These are phyloP conservation scores for Maniola hyperantus DNA, from an alignment of 2,888 invertebrate genomes.

Conservation along the genomic window DNA sequence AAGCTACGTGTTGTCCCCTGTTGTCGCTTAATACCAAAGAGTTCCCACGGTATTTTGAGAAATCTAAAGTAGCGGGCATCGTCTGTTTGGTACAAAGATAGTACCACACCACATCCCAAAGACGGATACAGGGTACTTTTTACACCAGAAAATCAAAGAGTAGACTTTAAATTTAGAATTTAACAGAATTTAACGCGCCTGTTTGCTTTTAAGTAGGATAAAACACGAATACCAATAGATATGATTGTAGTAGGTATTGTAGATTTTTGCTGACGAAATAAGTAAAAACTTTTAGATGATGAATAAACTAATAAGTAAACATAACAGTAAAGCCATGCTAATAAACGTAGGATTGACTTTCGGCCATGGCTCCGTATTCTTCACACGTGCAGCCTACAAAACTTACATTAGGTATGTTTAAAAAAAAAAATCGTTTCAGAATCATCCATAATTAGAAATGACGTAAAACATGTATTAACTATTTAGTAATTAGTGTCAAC, in stretches of 20 bases:
- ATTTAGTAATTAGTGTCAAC: conserved; percentile 7
- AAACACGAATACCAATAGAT: no score
- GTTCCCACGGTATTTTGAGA: no score
- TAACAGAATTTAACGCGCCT: no score
- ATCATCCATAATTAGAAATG: not conserved
- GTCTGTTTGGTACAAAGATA: no score
- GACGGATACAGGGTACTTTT: no score
- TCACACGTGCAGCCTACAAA: not conserved
- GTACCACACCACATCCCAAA: no score
- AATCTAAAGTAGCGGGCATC: no score
- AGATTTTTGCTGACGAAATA: not conserved
- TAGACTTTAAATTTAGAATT: no score
- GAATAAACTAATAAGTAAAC: conserved; percentile 9
- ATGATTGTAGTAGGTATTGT: not conserved
- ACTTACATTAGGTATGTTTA: not conserved
- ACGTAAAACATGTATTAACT: conserved; percentile 1
- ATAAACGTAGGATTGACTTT: conserved; percentile 1
- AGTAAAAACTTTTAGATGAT: conserved; percentile 2
- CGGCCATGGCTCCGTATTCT: not conserved
- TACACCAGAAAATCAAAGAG: no score
- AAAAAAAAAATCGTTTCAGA: not conserved
- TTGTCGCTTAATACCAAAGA: no score
- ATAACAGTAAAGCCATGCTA: not conserved
- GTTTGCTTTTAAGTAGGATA: no score
- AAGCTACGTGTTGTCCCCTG: no score